Base-by-base conservation (phyloP, 2,797 vertebrate genomes). In the Brotula barbata region DNA sequence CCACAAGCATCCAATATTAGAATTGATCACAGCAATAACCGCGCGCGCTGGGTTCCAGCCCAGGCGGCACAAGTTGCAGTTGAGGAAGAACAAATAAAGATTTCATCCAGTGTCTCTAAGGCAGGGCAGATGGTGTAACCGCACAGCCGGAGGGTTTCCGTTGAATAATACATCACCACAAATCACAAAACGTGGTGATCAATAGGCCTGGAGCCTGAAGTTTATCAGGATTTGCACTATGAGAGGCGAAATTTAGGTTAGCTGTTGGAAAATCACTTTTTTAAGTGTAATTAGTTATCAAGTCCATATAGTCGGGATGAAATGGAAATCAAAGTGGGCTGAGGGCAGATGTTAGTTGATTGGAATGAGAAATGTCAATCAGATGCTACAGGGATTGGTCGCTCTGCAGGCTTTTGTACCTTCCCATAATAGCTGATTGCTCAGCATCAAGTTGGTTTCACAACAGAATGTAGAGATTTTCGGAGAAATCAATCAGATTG, bases 11-110 rank as follows among this genome's bases (percentile, higher is more conserved):
- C 81, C 71, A 28, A 50, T 82, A 73, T 65, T 56, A 78, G 73
- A 83, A 87, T 82, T 75, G 82, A 88, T 84, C 62, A 44, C 63
- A n/a, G 77, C 68, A 72, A 53, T 85, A 81, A 88, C 85, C 64
- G 49, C 25, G 55, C 57, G 62, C 22, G n/a, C 19, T 41, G 64
- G 45, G 0, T 1, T 12, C 41, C 28, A 7, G 42, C 16, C 15
- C 16, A 36, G 34, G 44, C 59, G 56, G 50, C 53, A 62, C 45
- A 49, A 36, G 37, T 43, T 50, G 61, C 70, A 73, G 75, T 71
- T 43, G 60, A 73, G 70, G 60, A 83, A 77, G 74, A 51, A 48
- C 69, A 78, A 63, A 74, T 78, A 58, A 58, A 82, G 67, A 85
- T 71, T 73, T 68, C 55, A 83, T 46, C 50, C 20, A 0, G 45